A percentile compares a stretch with the other conserved stretches of the same genome.
Evolutionary conservation across 1,140 invertebrate genomes (phyloP).

Genomic region (Drosophila sechellia): DNA sequence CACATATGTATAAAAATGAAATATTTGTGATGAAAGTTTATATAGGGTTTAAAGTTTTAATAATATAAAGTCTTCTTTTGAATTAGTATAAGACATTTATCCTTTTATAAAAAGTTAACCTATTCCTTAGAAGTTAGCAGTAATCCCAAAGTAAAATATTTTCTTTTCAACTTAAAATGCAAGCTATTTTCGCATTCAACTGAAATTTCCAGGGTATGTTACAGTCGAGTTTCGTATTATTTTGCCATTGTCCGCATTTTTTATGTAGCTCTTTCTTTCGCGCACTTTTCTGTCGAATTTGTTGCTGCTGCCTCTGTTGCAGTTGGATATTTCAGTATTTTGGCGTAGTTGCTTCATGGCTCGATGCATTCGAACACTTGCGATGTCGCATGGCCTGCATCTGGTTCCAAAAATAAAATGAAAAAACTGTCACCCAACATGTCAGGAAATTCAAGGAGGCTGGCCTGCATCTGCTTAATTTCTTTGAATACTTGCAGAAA

Average conservation of each 20-base stretch:
- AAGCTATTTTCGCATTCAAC: too few species aligned
- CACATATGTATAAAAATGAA: background rate
- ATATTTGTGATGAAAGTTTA: too few species aligned
- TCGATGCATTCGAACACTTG: slow-evolving; percentile 76
- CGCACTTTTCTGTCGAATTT: slow-evolving; percentile 59
- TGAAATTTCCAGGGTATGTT: slow-evolving; percentile 1
- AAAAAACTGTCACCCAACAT: slow-evolving; percentile 20
- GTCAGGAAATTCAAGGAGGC: slow-evolving; percentile 5
- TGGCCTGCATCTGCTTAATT: slow-evolving; percentile 50
- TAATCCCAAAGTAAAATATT: too few species aligned
- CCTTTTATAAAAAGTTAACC: too few species aligned
- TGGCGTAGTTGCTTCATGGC: slow-evolving; percentile 71
- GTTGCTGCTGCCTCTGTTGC: slow-evolving; percentile 39
- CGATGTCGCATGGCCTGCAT: slow-evolving; percentile 53
- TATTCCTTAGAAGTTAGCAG: too few species aligned
- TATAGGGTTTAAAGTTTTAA: too few species aligned
- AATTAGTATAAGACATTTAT: too few species aligned
- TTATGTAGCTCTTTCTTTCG: slow-evolving; percentile 21
- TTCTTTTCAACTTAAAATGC: too few species aligned
- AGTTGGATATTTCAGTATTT: slow-evolving; percentile 47
- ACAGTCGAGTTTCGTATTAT: background rate
- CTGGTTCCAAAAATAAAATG: slow-evolving; percentile 50
- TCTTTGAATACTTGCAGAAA: slow-evolving; percentile 21
- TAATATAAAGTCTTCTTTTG: too few species aligned
- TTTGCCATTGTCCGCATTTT: slow-evolving; percentile 8